These are phyloP conservation scores for Chaenogobius annularis DNA, from an alignment of 2,113 vertebrate species.

Conservation along the genomic window DNA sequence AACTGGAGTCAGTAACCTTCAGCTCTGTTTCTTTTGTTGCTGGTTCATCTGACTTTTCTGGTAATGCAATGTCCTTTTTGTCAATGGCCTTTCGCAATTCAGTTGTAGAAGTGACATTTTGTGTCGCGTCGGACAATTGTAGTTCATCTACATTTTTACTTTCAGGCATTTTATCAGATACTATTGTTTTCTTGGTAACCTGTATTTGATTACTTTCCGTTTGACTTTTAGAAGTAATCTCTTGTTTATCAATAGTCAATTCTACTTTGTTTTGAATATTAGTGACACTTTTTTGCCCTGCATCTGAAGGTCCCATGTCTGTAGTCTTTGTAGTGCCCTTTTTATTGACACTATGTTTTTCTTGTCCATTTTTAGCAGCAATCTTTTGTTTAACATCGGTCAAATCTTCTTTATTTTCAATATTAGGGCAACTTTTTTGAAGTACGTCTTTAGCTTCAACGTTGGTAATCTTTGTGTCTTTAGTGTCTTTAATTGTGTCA, in stretches of 20 bases:
- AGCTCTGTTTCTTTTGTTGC: not conserved
- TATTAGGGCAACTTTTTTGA: too few relatives aligned
- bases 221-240: slow-evolving; percentile 3
- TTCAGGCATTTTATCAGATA: slow-evolving; percentile 19
- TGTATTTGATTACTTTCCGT: slow-evolving; percentile 6
- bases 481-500: not conserved
- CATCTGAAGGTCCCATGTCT: not conserved
- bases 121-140: not conserved
- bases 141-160: not conserved
- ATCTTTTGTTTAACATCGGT: not conserved
- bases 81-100: not conserved
- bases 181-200: slow-evolving; percentile 19
- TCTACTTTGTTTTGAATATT: not conserved
- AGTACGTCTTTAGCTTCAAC: too few relatives aligned
- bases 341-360: not conserved
- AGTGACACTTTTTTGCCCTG: not conserved
- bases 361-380: not conserved
- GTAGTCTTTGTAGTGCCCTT: not conserved
- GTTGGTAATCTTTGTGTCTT: too few relatives aligned
- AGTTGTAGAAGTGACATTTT: not conserved
- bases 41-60: not conserved
- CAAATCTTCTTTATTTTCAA: not conserved
- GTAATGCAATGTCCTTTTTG: not conserved
- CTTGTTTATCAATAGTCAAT: not conserved
- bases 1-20: not conserved